Conservation (phyloP, 1,140 invertebrate species). For the Gryllus bimaculatus region DNA sequence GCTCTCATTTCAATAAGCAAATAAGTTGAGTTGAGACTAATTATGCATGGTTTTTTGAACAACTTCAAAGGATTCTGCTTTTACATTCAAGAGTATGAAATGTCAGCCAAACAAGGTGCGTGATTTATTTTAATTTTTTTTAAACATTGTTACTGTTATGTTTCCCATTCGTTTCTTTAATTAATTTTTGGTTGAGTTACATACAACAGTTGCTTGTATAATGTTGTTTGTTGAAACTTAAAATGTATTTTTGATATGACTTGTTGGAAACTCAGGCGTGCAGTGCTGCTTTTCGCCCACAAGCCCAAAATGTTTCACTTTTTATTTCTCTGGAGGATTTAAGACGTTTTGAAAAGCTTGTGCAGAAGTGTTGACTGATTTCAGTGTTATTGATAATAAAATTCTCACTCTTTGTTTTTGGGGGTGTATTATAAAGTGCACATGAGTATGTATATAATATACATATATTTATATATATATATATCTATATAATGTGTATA, state of each 20-base stretch:
- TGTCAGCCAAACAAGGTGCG: constrained; percentile 12
- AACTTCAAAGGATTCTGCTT: constrained; percentile 11
- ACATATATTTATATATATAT: constrained; percentile 2
- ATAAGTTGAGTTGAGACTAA: constrained; percentile 11
- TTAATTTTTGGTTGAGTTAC: background rate
- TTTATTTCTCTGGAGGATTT: background rate
- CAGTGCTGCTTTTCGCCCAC: constrained; percentile 16
- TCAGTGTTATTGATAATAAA: background rate
- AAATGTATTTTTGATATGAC: constrained; percentile 11
- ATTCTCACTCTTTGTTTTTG: constrained; percentile 7
- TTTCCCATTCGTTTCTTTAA: background rate
- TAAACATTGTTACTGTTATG: background rate
- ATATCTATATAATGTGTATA: constrained; percentile 6
- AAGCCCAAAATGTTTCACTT: background rate
- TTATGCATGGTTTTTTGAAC: constrained; percentile 16
- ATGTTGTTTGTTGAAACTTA: background rate
- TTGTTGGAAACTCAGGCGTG: constrained; percentile 11
- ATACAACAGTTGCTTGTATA: background rate
- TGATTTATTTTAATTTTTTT: background rate
- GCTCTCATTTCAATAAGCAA: constrained; percentile 11
- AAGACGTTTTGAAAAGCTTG: constrained; percentile 11
- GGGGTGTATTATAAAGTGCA: constrained; percentile 8
- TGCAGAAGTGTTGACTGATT: constrained; percentile 12
- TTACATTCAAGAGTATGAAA: constrained; percentile 12
- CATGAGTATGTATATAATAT: constrained; percentile 7